phyloP scores from a whole-genome alignment of 2,888 invertebrate species.

The Aphidoletes aphidimyza region DNA sequence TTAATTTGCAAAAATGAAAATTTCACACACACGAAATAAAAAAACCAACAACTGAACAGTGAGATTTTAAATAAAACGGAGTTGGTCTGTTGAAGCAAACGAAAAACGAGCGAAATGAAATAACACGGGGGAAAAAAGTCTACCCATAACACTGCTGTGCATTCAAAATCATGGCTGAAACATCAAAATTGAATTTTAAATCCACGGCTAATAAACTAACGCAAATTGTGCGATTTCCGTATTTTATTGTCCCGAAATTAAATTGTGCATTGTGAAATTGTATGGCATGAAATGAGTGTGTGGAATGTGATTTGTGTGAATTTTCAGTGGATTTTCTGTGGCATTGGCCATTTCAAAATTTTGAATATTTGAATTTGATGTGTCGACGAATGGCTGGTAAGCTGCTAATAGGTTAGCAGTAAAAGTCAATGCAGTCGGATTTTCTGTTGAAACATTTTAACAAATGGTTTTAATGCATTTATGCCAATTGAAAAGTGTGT shows the following conservation, averaged over 20 bases:
- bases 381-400: conserved; percentile 53
- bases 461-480: neutral
- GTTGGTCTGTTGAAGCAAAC: too few species aligned
- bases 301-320: neutral
- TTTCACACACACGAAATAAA: neutral
- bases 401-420: conserved; percentile 16
- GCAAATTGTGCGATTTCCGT: neutral
- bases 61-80: too few species aligned
- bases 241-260: neutral
- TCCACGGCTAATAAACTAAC: neutral
- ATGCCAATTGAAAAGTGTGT: too few species aligned
- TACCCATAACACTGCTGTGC: neutral
- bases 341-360: conserved; percentile 47
- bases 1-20: too few species aligned
- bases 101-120: conserved; percentile 3
- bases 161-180: conserved; percentile 28
- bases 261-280: neutral
- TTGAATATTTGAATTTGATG: conserved; percentile 54
- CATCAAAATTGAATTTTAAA: conserved; percentile 11
- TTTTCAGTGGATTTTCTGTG: neutral
- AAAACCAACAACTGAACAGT: too few species aligned
- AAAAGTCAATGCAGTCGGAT: neutral
- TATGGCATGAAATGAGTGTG: neutral
- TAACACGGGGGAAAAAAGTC: neutral
- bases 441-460: neutral